Percentiles rank a stretch among this genome's conserved stretches.
These are phyloP conservation scores for Heterocephalus glaber DNA, from an alignment of 2,113 vertebrate genomes.

Conservation along the genomic window DNA sequence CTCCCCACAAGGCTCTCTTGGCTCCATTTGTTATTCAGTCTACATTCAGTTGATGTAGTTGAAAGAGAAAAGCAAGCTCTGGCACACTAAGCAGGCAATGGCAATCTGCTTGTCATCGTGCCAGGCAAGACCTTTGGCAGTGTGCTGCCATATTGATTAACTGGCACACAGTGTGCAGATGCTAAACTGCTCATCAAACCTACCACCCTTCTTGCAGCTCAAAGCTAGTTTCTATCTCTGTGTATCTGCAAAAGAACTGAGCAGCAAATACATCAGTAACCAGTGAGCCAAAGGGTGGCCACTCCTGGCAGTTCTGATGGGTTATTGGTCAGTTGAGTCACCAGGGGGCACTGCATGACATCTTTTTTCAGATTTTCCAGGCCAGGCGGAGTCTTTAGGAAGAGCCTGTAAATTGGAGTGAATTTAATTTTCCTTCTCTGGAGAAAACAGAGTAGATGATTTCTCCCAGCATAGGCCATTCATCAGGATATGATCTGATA, in stretches of 20 bases:
- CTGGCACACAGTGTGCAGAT: not conserved
- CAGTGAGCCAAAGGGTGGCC: not conserved
- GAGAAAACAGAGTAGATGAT: slow-evolving; percentile 19
- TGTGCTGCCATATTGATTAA: not conserved
- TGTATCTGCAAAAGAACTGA: not conserved
- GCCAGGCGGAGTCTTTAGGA: not conserved
- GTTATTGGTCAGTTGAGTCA: not conserved
- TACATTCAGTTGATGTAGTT: not conserved
- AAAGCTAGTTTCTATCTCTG: not conserved
- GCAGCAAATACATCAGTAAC: not conserved
- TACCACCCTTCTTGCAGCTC: not conserved
- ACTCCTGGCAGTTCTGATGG: not conserved
- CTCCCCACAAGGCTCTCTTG: not conserved
- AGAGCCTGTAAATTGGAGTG: not conserved
- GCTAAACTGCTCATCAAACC: not conserved
- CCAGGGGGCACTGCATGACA: not conserved
- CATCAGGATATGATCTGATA: slow-evolving; percentile 1
- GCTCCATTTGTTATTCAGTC: not conserved
- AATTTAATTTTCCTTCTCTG: slow-evolving; percentile 4
- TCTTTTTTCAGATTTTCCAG: not conserved
- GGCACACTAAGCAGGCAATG: not conserved
- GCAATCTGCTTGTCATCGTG: not conserved
- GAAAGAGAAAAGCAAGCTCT: not conserved
- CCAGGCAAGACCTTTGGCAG: not conserved
- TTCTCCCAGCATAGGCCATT: not conserved